Percentiles rank a stretch among this genome's conserved stretches.
Evolutionary conservation across 2,113 vertebrate species (phyloP).

Genomic region (Thomomys bottae): DNA sequence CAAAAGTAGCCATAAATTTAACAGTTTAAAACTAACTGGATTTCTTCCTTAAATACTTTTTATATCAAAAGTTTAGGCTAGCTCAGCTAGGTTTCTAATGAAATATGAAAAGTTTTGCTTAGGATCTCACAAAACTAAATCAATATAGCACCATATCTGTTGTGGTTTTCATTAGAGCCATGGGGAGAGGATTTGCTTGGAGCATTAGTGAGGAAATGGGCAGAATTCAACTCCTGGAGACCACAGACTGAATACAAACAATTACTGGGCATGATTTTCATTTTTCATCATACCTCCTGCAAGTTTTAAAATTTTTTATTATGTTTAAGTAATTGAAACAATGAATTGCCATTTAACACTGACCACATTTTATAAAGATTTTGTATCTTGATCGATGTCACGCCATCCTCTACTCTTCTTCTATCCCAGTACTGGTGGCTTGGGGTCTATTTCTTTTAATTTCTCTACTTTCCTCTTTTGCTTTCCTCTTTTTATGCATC

Average conservation of each 20-base stretch:
- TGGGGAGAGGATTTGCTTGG: neutral
- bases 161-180: neutral
- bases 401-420: neutral
- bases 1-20: neutral
- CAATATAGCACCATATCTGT: neutral
- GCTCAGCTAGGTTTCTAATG: neutral
- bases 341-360: too few relatives aligned
- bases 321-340: too few relatives aligned
- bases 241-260: fast-evolving
- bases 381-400: too few relatives aligned
- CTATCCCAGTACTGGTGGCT: neutral
- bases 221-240: neutral
- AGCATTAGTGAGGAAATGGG: neutral
- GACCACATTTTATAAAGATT: too few relatives aligned
- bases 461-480: neutral
- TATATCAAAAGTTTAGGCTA: neutral
- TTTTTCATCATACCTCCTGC: too few relatives aligned
- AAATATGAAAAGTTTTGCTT: neutral
- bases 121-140: neutral
- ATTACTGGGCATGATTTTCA: too few relatives aligned
- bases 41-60: neutral
- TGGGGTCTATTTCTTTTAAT: neutral
- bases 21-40: neutral
- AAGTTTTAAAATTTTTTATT: too few relatives aligned
- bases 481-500: neutral